Conservation (phyloP, 1,140 invertebrate genomes). For the Panagrolaimus sp. region DNA sequence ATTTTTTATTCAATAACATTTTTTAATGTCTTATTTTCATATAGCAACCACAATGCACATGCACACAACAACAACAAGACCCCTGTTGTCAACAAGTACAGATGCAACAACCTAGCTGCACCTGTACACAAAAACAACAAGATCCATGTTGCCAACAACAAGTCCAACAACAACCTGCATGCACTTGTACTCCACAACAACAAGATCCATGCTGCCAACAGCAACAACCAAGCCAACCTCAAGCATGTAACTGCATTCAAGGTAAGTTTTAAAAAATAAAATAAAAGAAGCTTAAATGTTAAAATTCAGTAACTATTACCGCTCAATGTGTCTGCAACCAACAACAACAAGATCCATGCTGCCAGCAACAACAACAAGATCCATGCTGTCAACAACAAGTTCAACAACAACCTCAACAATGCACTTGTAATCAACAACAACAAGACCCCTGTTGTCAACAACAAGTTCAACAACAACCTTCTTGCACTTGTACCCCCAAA, state of each 20-base stretch:
- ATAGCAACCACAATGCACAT: neutral
- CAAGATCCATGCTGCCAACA: conserved; percentile 18
- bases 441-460: too few species aligned
- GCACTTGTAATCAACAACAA: too few species aligned
- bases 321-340: too few species aligned
- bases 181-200: neutral
- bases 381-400: too few species aligned
- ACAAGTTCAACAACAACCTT: too few species aligned
- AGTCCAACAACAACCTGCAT: neutral
- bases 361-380: too few species aligned
- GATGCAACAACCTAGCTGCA: neutral
- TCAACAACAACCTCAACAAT: too few species aligned
- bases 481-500: too few species aligned
- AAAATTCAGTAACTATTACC: conserved; percentile 2
- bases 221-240: conserved; percentile 12
- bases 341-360: too few species aligned
- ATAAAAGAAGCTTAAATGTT: neutral
- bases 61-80: conserved; percentile 1
- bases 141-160: conserved; percentile 17
- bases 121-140: neutral
- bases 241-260: conserved; percentile 12
- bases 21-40: neutral
- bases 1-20: too few species aligned
- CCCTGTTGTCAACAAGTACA: neutral
- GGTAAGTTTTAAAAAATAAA: neutral